Conservation (phyloP, 2,888 invertebrate genomes). For the Chalcosyrphus nemorum region DNA sequence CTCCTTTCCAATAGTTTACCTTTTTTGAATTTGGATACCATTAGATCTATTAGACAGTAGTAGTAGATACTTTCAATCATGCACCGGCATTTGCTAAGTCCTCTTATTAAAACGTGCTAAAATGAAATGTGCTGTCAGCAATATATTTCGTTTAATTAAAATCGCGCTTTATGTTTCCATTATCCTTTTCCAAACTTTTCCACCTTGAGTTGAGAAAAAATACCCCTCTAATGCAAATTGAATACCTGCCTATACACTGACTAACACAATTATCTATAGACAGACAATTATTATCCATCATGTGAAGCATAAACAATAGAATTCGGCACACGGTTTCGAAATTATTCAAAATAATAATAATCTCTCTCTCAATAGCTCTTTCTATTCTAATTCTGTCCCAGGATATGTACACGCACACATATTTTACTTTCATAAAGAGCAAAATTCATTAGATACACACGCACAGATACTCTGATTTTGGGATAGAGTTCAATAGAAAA, state of each 20-base stretch:
- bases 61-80: no score
- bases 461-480: slow-evolving; percentile 13
- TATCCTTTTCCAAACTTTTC: not conserved
- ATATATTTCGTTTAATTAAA: not conserved
- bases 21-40: no score
- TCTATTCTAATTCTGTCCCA: not conserved
- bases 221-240: not conserved
- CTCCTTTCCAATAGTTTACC: no score
- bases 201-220: not conserved
- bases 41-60: no score
- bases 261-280: not conserved
- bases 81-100: no score
- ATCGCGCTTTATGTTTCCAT: no score
- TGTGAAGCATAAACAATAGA: not conserved
- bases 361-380: not conserved
- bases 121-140: no score
- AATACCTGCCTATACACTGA: not conserved
- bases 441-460: slow-evolving; percentile 17
- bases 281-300: not conserved
- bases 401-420: not conserved
- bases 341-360: not conserved
- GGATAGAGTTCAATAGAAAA: slow-evolving; percentile 28
- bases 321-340: not conserved
- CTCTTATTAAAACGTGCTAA: no score
- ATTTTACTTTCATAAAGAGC: not conserved